phyloP scores from a whole-genome alignment of 2,113 vertebrate genomes.

The Turdus rufiventris region DNA sequence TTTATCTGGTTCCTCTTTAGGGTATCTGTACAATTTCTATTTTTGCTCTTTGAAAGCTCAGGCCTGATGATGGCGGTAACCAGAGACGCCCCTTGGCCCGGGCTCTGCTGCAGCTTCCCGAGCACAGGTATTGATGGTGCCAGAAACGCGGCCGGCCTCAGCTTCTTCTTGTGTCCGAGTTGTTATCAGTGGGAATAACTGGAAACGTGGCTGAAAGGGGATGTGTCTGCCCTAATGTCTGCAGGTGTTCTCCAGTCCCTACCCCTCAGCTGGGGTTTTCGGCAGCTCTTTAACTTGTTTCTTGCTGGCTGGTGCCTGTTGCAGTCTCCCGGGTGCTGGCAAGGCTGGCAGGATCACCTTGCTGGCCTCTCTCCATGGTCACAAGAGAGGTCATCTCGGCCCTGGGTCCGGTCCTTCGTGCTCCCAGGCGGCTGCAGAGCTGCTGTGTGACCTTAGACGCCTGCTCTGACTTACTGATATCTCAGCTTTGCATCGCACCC shows the following conservation, averaged over 20 bases:
- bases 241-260: not conserved
- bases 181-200: not conserved
- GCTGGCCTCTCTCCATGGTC: rapidly evolving
- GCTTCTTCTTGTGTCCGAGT: not conserved
- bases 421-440: rapidly evolving
- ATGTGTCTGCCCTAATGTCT: rapidly evolving
- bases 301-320: not conserved
- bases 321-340: rapidly evolving
- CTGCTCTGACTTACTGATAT: not conserved
- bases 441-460: rapidly evolving
- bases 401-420: rapidly evolving
- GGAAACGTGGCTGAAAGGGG: rapidly evolving
- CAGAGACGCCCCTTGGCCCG: not conserved
- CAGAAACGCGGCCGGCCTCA: rapidly evolving
- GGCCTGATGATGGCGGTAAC: not conserved
- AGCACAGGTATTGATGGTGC: rapidly evolving
- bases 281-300: not conserved
- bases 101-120: not conserved
- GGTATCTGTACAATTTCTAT: not conserved
- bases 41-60: not conserved
- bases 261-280: rapidly evolving
- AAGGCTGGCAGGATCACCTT: too few species aligned
- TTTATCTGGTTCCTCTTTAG: not conserved
- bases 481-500: rapidly evolving
- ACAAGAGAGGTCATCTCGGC: rapidly evolving